Conservation (phyloP, 1,140 invertebrate species). For the Uloborus diversus region DNA sequence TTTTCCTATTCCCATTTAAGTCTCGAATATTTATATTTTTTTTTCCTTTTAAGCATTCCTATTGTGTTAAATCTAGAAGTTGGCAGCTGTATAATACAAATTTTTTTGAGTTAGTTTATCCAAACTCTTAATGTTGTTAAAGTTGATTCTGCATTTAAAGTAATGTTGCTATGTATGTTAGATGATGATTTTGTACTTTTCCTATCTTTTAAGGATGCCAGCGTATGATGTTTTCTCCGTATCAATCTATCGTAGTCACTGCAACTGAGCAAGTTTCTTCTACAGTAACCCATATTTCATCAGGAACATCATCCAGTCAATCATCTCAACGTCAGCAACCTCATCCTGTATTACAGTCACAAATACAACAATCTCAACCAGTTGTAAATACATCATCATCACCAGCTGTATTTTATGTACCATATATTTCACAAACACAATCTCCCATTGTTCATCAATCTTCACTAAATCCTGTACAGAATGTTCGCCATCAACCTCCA, state of each 20-base stretch:
- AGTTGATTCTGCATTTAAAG: no score
- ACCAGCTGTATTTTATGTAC: slow-evolving; percentile 49
- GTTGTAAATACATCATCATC: slow-evolving; percentile 29
- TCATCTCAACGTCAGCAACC: slow-evolving; percentile 39
- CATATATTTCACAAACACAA: slow-evolving; percentile 48
- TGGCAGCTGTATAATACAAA: no score
- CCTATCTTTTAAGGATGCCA: slow-evolving; percentile 16
- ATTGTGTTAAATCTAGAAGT: no score
- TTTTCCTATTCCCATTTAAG: no score
- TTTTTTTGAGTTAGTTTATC: no score
- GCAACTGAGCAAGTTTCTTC: slow-evolving; percentile 29
- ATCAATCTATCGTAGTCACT: slow-evolving; percentile 33
- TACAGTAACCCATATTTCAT: slow-evolving; percentile 7
- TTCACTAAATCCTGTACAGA: slow-evolving; percentile 28
- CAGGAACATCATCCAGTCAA: slow-evolving; percentile 39
- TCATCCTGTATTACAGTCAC: slow-evolving; percentile 35
- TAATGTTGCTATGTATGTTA: no score
- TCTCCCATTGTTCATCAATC: slow-evolving; percentile 28
- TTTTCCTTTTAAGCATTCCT: no score
- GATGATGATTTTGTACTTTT: no score
- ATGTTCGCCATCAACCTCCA: slow-evolving; percentile 22
- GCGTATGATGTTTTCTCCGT: slow-evolving; percentile 59
- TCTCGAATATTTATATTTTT: no score
- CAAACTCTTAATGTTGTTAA: no score
- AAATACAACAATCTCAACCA: slow-evolving; percentile 37